A percentile compares a stretch with the other conserved stretches of the same genome.
These are phyloP conservation scores for Arrhamphus sclerolepis DNA, from an alignment of 2,797 vertebrate species.

Conservation along the genomic window DNA sequence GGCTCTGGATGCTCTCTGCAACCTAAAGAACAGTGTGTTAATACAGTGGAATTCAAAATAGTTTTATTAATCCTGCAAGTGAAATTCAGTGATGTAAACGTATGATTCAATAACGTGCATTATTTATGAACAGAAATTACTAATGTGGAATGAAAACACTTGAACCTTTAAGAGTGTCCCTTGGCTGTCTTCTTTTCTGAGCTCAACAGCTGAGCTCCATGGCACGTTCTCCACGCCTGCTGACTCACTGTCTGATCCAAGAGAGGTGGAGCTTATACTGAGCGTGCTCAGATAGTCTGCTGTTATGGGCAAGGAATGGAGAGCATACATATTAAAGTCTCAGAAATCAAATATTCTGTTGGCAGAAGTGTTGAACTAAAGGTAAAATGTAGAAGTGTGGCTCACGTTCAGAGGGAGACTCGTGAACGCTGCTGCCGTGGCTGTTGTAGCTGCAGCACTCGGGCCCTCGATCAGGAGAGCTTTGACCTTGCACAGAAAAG, in stretches of 20 bases:
- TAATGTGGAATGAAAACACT: not conserved
- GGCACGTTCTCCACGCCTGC: constrained; percentile 45
- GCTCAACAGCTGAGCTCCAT: constrained; percentile 63
- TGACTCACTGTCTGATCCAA: constrained; percentile 72
- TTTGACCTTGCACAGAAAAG: constrained; percentile 46
- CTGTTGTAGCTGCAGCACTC: constrained; percentile 73
- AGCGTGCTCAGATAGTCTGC: constrained; percentile 78
- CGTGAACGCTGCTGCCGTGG: constrained; percentile 74
- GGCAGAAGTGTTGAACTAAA: not conserved
- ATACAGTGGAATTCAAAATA: constrained; percentile 22
- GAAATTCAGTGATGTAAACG: no score
- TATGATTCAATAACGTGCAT: not conserved
- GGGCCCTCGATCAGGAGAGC: constrained; percentile 37
- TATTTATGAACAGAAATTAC: not conserved
- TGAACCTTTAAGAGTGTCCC: constrained; percentile 69
- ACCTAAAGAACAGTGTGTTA: constrained; percentile 78
- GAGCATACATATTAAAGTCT: not conserved
- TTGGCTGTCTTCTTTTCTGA: constrained; percentile 64
- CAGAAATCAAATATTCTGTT: not conserved
- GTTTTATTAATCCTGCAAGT: no score
- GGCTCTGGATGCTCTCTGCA: constrained; percentile 90
- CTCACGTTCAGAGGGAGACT: constrained; percentile 76
- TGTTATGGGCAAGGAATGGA: constrained; percentile 29
- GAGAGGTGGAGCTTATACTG: constrained; percentile 76
- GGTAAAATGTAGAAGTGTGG: not conserved